Base-by-base conservation (phyloP, 2,888 invertebrate genomes). In the Neoitamus cyanurus region DNA sequence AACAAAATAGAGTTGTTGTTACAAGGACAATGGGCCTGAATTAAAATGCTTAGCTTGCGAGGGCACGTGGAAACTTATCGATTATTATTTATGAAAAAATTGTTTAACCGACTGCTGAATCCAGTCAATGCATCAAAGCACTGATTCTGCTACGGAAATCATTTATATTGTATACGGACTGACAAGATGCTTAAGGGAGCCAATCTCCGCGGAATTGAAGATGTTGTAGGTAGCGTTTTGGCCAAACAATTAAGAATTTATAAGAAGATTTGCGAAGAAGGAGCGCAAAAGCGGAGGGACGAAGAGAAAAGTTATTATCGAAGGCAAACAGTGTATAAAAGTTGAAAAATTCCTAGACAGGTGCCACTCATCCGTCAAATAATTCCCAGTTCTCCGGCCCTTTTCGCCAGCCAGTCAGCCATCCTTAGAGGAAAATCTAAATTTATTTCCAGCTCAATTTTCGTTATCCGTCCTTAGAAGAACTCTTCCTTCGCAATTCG, bases 331-430 rank as follows among this genome's bases (percentile, higher is more conserved):
- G 58, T 58, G 20, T 58, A 20, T 58, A 58, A 58, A 58, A 58
- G 20, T 20, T 58, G 58, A 58, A 58, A 58, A 58, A 20, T 58
- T 58, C 9, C 20, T 58, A 58, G 58, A 58, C 58, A 58, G 58
- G 58, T 58, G 58, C 58, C 58, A 58, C 20, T 58, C 58, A 58
- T 58, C 58, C 58, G 58, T 58, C 58, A 58, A 58, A 58, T 58
- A 58, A 58, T 58, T 25, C 20, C 58, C 58, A 58, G 15, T 58
- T 20, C 58, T 58, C 9, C 15, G 58, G 58, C 25, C 58, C 58
- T 58, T 58, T 58, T 58, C 58, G 25, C 15, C 25, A 25, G 48
- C 20, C 25, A n/a, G 48, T 34, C 4, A 3, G 4, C 34, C 34
- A 7, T 5, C 48, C 7, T 42, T 42, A 42, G 58, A 58, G 20